A percentile compares a stretch with the other conserved stretches of the same genome.
phyloP scores from a whole-genome alignment of 2,888 invertebrate genomes.

The Rhorus exstirpatorius region DNA sequence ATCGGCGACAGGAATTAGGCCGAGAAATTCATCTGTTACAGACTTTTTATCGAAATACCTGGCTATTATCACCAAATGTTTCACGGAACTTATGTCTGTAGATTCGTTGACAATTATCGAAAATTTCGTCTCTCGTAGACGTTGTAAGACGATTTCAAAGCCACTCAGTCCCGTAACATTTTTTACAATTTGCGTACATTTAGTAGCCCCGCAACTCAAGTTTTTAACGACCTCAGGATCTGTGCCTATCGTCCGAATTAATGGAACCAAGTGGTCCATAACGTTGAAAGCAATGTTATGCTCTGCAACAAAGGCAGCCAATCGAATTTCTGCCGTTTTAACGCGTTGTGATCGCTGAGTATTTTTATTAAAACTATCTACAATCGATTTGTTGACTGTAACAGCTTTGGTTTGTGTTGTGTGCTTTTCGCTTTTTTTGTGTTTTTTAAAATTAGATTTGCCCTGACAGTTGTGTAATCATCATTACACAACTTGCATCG shows the following conservation, averaged over 20 bases:
- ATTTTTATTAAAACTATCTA: constrained; percentile 4
- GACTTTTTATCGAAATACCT: constrained; percentile 41
- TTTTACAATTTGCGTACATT: constrained; percentile 69
- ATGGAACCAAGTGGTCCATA: constrained; percentile 70
- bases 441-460: constrained; percentile 10
- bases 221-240: constrained; percentile 74
- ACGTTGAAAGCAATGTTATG: constrained; percentile 73
- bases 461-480: constrained; percentile 18
- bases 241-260: constrained; percentile 69
- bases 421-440: constrained; percentile 6
- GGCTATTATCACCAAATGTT: constrained; percentile 39
- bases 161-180: constrained; percentile 40
- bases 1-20: constrained; percentile 55
- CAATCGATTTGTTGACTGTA: not conserved
- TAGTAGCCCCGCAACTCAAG: constrained; percentile 69
- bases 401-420: constrained; percentile 7
- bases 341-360: constrained; percentile 12
- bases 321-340: constrained; percentile 68
- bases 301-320: constrained; percentile 71
- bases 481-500: constrained; percentile 31
- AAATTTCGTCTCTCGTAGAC: constrained; percentile 48
- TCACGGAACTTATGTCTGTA: constrained; percentile 51
- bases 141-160: too few species aligned
- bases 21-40: constrained; percentile 42
- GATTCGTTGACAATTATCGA: constrained; percentile 71